Evolutionary conservation across 2,113 vertebrate species (phyloP), one percentile per base, ranked within the genome.

Genomic region (Albula glossodonta): DNA sequence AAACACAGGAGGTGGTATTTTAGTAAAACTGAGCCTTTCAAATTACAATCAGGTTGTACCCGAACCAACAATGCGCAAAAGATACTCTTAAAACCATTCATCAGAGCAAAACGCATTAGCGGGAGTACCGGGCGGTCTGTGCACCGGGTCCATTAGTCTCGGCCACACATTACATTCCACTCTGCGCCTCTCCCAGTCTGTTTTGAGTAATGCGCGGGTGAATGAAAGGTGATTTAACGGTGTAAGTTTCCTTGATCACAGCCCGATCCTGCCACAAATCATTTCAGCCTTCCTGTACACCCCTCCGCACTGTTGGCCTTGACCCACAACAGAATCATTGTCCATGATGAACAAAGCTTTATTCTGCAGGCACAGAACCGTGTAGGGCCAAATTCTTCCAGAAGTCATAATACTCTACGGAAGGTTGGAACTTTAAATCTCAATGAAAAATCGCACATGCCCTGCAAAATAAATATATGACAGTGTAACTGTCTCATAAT

Each of bases 171-270:
- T 86, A 85, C 89, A 89, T 86, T 86, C 89, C 77, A 53, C 88
- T 90, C 80, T 88, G 53, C 57, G 88, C 63, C 81, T 63, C 83
- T 80, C 85, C 79, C 0, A 84, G 53, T 80, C 77, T 87, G 83
- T 53, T 84, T 79, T 83, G 87, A 89, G 88, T 89, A 90, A 90
- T 90, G 85, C 84, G 86, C 57, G 81, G 87, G 86, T 85, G 86
- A 90, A 90, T 90, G 82, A 81, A 86, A 88, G 82, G 88, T 90
- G 91, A 92, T 92, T 90, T 90, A 90, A 88, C 89, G 82, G 80
- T 87, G 89, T 86, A 88, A 81, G 63, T 82, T 90, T 81, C 84
- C 70, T 89, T 88, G 87, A 90, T 89, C 88, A 82, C 56, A 78
- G 22, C 74, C 85, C 31, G 88, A 87, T 85, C 31, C 87, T 79